Conservation (phyloP, 2,797 vertebrate species). For the Darevskia nairensis region DNA sequence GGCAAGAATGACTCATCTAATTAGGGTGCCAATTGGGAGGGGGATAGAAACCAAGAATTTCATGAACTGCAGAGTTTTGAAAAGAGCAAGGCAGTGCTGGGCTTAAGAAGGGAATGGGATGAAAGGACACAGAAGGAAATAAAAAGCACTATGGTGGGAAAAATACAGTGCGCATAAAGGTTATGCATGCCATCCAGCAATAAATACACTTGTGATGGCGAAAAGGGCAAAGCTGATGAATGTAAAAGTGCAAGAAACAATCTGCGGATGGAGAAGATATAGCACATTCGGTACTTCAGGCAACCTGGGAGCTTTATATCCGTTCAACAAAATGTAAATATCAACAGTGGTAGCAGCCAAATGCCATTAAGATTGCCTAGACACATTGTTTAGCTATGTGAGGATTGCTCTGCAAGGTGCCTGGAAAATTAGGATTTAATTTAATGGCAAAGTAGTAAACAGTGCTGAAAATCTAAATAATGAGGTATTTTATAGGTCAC, state of each 20-base stretch:
- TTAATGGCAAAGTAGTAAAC: neutral
- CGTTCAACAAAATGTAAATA: slow-evolving; percentile 12
- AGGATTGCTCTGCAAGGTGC: neutral
- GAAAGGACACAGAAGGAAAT: slow-evolving; percentile 23
- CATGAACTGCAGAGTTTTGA: neutral
- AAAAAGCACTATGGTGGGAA: neutral
- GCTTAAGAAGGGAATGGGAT: neutral
- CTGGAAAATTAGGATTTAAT: slow-evolving; percentile 16
- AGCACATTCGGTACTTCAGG: accelerated
- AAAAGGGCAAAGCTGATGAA: slow-evolving; percentile 8
- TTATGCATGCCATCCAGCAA: neutral
- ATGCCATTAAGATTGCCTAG: slow-evolving; percentile 8
- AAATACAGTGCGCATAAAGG: neutral
- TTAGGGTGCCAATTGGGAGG: neutral
- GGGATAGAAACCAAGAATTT: slow-evolving; percentile 9
- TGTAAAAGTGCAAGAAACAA: slow-evolving; percentile 8
- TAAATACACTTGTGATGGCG: neutral
- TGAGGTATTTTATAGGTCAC: neutral
- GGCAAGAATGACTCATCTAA: slow-evolving; percentile 36
- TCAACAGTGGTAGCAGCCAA: neutral
- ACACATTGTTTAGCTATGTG: neutral
- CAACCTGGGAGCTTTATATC: neutral
- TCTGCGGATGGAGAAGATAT: neutral
- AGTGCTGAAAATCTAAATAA: neutral
- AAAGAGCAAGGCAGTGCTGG: slow-evolving; percentile 2